Evolutionary conservation across 2,888 invertebrate genomes (phyloP), one percentile per base, ranked within the genome.

Genomic region (Morinoia aosen): DNA sequence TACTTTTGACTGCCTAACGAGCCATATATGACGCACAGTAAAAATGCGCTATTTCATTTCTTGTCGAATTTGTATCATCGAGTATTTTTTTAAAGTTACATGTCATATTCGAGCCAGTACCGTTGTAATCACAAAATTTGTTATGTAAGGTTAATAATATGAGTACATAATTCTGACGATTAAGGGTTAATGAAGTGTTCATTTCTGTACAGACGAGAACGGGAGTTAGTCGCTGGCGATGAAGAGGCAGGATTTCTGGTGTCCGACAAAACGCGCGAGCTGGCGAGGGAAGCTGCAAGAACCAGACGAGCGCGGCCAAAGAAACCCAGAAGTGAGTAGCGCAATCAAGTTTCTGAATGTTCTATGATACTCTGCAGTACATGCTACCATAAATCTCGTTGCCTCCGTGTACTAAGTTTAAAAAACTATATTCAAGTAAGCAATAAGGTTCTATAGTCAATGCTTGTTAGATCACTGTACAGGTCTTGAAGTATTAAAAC

Each of bases 161-260:
- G 48, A 48, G 48, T 48, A 48, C 48, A 48, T 5, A 4, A 48
- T 48, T 48, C 48, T 48, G 48, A 48, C 48, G 5, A 5, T 48
- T 5, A 48, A 4, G 48, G 48, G 48, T 48, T 48, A 48, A 48
- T 48, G 25, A 76, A 33, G 2, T 19, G 0, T 76, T 76, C 2
- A 76, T 76, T 33, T 76, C 33, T 76, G 76, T 91, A 25, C 96
- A 96, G 96, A 57, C 97, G 97, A 95, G 97, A 97, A 97, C 97
- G 97, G 95, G 97, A 97, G 58, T 97, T 97, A 91, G 97, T 97
- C 0, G 97, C 97, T 91, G 97, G 97, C 76, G 97, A 97, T 96
- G 97, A 97, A 96, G 97, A 97, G 91, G 96, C 95, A 96, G 97
- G 97, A 58, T 97, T 97, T 96, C 96, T 97, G 58, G 97, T 97